Conservation (phyloP, 2,888 invertebrate species). For the Napeogenes inachia region DNA sequence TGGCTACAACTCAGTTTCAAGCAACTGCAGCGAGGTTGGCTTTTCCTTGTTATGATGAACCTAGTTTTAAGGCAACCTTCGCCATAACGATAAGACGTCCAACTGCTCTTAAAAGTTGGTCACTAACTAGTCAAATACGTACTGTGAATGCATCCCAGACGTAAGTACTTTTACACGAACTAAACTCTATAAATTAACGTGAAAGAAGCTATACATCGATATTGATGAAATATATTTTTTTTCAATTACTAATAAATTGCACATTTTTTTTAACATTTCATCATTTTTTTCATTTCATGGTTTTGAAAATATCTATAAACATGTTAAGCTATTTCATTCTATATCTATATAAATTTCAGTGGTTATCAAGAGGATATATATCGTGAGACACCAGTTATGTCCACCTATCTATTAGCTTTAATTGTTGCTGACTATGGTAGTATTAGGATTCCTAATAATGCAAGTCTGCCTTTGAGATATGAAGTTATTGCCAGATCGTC, state of each 20-base stretch:
- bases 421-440: constrained; percentile 79
- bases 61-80: constrained; percentile 88
- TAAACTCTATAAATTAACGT: not conserved
- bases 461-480: constrained; percentile 36
- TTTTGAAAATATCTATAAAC: too few species aligned
- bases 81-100: constrained; percentile 80
- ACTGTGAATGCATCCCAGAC: constrained; percentile 27
- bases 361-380: constrained; percentile 53
- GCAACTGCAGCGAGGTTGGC: constrained; percentile 81
- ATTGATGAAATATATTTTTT: too few species aligned
- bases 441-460: constrained; percentile 23
- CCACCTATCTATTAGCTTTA: constrained; percentile 84
- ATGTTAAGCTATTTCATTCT: not conserved
- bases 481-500: constrained; percentile 69
- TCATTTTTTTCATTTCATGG: too few species aligned
- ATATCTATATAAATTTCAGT: constrained; percentile 35
- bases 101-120: constrained; percentile 62
- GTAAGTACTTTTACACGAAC: constrained; percentile 40
- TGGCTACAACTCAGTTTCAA: constrained; percentile 84
- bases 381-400: constrained; percentile 69
- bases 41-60: constrained; percentile 90
- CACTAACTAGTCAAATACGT: constrained; percentile 76
- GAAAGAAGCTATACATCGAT: not conserved
- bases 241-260: too few species aligned
- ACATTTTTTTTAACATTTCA: too few species aligned